phyloP scores from a whole-genome alignment of 2,888 invertebrate genomes.

The Machimus rusticus region DNA sequence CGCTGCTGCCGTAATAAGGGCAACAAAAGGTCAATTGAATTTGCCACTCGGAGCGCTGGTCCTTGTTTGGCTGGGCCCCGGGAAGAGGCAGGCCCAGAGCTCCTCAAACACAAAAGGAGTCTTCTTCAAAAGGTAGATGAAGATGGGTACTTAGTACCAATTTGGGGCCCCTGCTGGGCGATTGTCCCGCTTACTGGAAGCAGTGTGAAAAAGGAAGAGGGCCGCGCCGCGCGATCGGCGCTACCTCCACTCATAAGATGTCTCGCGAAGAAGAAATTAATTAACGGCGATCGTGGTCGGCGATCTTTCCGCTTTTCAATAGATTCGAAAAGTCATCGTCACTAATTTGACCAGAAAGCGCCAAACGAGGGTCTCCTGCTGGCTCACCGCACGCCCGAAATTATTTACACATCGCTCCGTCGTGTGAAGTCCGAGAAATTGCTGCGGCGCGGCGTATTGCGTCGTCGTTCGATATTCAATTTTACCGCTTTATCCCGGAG shows the following conservation, averaged over 20 bases:
- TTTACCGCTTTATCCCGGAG: neutral
- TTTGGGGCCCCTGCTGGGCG: constrained; percentile 11
- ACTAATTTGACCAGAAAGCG: constrained; percentile 30
- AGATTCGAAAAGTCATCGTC: constrained; percentile 35
- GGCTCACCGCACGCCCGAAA: constrained; percentile 2
- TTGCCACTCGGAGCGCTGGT: neutral
- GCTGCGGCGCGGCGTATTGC: neutral
- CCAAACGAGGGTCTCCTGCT: constrained; percentile 21
- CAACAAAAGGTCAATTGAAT: neutral
- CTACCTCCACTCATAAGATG: neutral
- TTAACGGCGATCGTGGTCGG: constrained; percentile 10
- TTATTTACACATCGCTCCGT: constrained; percentile 9
- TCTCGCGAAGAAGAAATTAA: constrained; percentile 13
- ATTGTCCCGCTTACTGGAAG: neutral
- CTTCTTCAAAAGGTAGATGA: constrained; percentile 10
- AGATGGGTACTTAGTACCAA: constrained; percentile 38
- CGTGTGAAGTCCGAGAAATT: neutral
- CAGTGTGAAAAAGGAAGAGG: neutral
- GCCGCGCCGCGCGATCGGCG: neutral
- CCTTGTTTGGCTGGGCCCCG: neutral
- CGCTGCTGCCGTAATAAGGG: neutral
- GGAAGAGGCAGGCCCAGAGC: no score
- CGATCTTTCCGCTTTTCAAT: constrained; percentile 23
- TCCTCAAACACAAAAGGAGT: neutral
- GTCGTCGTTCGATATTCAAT: neutral